These are phyloP conservation scores for Paragorgia papillata DNA, from an alignment of 92 coral and sea anemone genomes.

Conservation along the genomic window DNA sequence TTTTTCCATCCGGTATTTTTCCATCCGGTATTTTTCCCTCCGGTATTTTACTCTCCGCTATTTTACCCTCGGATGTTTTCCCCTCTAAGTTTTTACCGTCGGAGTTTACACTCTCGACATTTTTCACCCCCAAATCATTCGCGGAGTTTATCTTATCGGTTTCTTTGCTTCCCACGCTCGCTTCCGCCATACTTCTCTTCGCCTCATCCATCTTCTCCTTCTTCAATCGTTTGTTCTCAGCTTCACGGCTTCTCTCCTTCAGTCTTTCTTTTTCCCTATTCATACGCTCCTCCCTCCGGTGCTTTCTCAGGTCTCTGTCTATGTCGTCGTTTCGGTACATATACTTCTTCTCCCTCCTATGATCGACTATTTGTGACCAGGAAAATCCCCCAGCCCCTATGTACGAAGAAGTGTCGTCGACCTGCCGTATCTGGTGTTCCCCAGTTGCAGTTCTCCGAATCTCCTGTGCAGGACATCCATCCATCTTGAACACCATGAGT, in stretches of 20 bases:
- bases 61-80: background rate
- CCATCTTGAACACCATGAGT: background rate
- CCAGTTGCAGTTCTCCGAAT: background rate
- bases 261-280: background rate
- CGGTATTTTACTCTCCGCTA: background rate
- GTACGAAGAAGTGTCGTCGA: background rate
- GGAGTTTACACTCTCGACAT: background rate
- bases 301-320: background rate
- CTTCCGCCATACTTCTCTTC: background rate
- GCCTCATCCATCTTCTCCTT: conserved; percentile 1
- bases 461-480: background rate
- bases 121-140: too few species aligned
- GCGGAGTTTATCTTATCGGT: too few species aligned
- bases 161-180: too few species aligned
- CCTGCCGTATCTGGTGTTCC: background rate
- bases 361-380: background rate
- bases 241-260: background rate
- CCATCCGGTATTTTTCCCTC: conserved; percentile 2
- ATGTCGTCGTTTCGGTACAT: too few species aligned
- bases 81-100: background rate
- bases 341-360: background rate
- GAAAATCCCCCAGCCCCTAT: background rate
- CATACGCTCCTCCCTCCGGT: conserved; percentile 30
- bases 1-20: background rate
- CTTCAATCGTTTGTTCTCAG: background rate